Evolutionary conservation across 2,888 invertebrate species (phyloP), one percentile per base, ranked within the genome.

Genomic region (Venusia cambrica): DNA sequence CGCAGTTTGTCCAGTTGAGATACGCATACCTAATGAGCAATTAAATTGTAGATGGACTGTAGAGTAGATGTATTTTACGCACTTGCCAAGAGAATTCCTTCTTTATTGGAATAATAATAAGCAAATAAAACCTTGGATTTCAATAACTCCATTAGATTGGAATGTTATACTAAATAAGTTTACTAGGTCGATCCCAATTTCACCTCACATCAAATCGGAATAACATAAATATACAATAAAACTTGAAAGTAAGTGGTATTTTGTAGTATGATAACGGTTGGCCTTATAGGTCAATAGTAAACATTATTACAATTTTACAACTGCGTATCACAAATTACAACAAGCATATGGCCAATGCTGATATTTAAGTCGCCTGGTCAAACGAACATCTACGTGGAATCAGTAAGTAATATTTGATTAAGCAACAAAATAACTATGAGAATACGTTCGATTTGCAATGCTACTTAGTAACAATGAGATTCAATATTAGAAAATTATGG

Each of bases 1-100:
- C 28, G 37, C 36, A 33, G 25, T 45, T 24, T 20, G 24, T 33
- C 27, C 35, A 28, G 25, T 32, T 28, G 16, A 21, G 14, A 31
- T 24, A 28, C n/a, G 27, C 27, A 39, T 46, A 35, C 35, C n/a
- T 28, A 41, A 32, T 32, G 29, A 26, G 18, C 20, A 35, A 43
- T 39, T 39, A 35, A 32, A 25, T 21, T 33, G 21, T 31, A 34
- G 19, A 28, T 15, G 18, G 21, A 16, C 16, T 18, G n/a, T n/a
- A n/a, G n/a, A n/a, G n/a, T n/a, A n/a, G n/a, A 27, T 6, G 10
- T 13, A 31, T 25, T 9, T 17, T 25, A 18, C 32, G 20, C 7
- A 29, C 13, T 34, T 25, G 29, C n/a, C 4, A 26, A 34, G 21
- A 30, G 33, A 31, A 31, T 10, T 30, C 30, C n/a, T n/a, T n/a